A percentile compares a stretch with the other conserved stretches of the same genome.
phyloP scores from a whole-genome alignment of 2,888 invertebrate species.

The Alcis repandata region DNA sequence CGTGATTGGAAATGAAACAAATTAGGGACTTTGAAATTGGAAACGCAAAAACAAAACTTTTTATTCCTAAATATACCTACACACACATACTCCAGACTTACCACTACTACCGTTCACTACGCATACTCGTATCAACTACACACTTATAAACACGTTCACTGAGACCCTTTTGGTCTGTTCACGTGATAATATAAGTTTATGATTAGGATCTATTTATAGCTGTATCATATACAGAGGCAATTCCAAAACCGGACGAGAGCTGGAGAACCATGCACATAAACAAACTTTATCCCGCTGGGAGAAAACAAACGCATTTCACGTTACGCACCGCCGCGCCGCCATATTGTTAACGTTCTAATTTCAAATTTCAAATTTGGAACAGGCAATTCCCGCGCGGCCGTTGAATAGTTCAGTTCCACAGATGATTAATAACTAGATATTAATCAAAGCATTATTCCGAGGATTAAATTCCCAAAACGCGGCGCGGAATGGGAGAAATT shows the following conservation, averaged over 20 bases:
- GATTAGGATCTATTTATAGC: not conserved
- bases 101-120: too few relatives aligned
- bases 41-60: too few relatives aligned
- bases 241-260: slow-evolving; percentile 15
- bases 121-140: too few relatives aligned
- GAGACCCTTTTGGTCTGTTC: not conserved
- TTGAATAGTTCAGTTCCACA: slow-evolving; percentile 76
- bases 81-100: too few relatives aligned
- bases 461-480: slow-evolving; percentile 48
- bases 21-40: too few relatives aligned
- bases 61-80: too few relatives aligned
- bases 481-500: slow-evolving; percentile 26
- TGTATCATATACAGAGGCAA: not conserved
- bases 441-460: slow-evolving; percentile 75
- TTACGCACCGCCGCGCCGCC: slow-evolving; percentile 52
- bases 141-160: too few relatives aligned
- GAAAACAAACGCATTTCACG: slow-evolving; percentile 57
- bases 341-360: slow-evolving; percentile 76
- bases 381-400: slow-evolving; percentile 71
- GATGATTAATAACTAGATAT: slow-evolving; percentile 77
- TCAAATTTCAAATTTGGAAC: slow-evolving; percentile 72
- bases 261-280: slow-evolving; percentile 10
- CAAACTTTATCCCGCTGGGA: slow-evolving; percentile 38
- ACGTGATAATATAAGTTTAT: not conserved
- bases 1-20: too few relatives aligned